A percentile compares a stretch with the other conserved stretches of the same genome.
Evolutionary conservation across 2,888 invertebrate species (phyloP).

Genomic region (Acanthosepion lycidas): DNA sequence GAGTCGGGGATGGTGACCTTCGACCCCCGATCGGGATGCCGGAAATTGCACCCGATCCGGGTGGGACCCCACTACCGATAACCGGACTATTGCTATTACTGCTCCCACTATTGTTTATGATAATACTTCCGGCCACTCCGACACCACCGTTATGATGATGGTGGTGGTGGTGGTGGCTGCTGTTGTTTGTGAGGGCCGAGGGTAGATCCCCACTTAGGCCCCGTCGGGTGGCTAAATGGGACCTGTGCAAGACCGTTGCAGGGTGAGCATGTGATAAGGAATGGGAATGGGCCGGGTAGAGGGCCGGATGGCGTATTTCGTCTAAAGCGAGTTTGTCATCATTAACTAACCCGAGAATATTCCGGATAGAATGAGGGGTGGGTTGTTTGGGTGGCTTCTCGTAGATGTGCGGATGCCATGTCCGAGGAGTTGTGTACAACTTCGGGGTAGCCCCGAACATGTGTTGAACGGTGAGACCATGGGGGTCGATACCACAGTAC

Average conservation of each 20-base stretch:
- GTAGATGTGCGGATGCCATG: constrained; percentile 94
- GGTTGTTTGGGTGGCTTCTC: constrained; percentile 86
- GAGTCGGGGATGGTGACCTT: background rate
- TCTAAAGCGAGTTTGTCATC: background rate
- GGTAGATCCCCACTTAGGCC: background rate
- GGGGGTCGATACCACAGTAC: constrained; percentile 13
- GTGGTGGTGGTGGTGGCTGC: constrained; percentile 23
- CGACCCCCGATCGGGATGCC: background rate
- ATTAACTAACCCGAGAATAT: constrained; percentile 83
- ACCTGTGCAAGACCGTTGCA: background rate
- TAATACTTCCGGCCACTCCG: constrained; percentile 41
- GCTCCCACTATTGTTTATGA: background rate
- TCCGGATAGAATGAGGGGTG: constrained; percentile 90
- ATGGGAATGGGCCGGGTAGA: background rate
- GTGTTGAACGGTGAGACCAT: background rate
- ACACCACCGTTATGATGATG: constrained; percentile 41
- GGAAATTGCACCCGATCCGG: background rate
- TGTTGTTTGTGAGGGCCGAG: background rate
- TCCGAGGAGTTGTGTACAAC: constrained; percentile 64
- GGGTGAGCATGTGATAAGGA: background rate
- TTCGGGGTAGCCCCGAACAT: constrained; percentile 48
- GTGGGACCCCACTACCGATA: background rate
- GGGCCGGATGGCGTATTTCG: background rate
- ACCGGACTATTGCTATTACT: background rate
- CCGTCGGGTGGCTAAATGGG: background rate